Conservation (phyloP, 2,797 vertebrate species). For the Myotis daubentonii region DNA sequence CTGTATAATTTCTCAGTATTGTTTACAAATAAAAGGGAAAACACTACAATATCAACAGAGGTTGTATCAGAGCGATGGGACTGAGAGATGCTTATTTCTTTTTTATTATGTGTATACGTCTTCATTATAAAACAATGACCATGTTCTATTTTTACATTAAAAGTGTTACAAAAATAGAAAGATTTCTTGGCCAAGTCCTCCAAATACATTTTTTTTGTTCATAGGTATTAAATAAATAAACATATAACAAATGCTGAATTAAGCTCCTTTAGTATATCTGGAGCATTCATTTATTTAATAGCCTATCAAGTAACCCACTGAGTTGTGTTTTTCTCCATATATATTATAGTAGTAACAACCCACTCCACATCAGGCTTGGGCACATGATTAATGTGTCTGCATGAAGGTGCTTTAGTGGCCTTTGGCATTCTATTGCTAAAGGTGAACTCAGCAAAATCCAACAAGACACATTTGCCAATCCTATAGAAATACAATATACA, state of each 20-base stretch:
- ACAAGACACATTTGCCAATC: constrained; percentile 35
- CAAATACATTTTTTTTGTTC: neutral
- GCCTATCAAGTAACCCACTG: neutral
- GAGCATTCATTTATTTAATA: neutral
- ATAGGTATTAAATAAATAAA: neutral
- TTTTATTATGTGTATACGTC: neutral
- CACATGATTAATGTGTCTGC: constrained; percentile 50
- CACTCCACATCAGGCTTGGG: neutral
- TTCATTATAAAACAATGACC: neutral
- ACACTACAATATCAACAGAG: neutral
- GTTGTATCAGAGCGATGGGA: neutral
- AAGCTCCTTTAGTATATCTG: neutral
- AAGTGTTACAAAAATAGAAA: neutral
- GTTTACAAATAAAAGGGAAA: neutral
- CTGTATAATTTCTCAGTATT: neutral
- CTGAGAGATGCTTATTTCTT: neutral
- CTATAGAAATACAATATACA: constrained; percentile 63
- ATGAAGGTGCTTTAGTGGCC: constrained; percentile 42
- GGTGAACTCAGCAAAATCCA: constrained; percentile 52
- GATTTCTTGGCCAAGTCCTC: neutral
- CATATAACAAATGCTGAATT: neutral
- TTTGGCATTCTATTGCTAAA: constrained; percentile 45
- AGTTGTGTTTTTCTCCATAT: neutral
- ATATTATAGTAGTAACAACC: constrained; percentile 16
- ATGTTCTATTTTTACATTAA: neutral